Percentiles rank a stretch among this genome's conserved stretches.
phyloP scores from a whole-genome alignment of 2,888 invertebrate genomes.

The Helleia helle region DNA sequence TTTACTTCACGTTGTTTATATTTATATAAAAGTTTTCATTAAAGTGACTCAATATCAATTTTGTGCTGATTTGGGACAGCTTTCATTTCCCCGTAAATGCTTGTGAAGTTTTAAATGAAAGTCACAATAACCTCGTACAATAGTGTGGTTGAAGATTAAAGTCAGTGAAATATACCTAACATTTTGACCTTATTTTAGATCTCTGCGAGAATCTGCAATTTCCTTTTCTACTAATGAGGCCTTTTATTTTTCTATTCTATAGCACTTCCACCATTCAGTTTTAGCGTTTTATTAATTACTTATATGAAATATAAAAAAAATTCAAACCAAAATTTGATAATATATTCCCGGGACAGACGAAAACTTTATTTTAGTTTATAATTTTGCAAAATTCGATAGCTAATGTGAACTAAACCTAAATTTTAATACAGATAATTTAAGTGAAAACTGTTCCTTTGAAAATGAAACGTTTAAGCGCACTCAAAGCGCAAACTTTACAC shows the following conservation, averaged over 20 bases:
- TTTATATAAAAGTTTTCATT: conserved; percentile 2
- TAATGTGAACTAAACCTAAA: too few relatives aligned
- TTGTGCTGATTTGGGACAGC: conserved; percentile 8
- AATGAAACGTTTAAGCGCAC: background rate
- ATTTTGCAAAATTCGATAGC: too few relatives aligned
- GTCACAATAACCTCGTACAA: conserved; percentile 30
- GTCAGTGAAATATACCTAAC: conserved; percentile 40
- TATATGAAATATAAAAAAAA: background rate
- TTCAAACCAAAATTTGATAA: too few relatives aligned
- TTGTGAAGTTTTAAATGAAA: conserved; percentile 23
- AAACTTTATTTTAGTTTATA: too few relatives aligned
- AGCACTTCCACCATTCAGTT: conserved; percentile 20
- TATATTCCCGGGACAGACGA: too few relatives aligned
- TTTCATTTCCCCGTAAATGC: conserved; percentile 9
- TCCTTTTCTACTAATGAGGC: conserved; percentile 68
- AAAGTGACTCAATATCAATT: conserved; percentile 8
- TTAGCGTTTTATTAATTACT: background rate
- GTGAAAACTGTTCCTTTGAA: background rate
- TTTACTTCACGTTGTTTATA: conserved; percentile 3
- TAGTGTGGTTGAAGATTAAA: conserved; percentile 34
- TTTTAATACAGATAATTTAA: background rate
- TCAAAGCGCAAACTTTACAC: background rate
- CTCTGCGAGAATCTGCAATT: conserved; percentile 61
- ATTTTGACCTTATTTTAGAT: conserved; percentile 67
- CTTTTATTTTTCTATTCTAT: conserved; percentile 51